These are phyloP conservation scores for Hymenopus coronatus DNA, from an alignment of 2,888 invertebrate genomes.

Conservation along the genomic window DNA sequence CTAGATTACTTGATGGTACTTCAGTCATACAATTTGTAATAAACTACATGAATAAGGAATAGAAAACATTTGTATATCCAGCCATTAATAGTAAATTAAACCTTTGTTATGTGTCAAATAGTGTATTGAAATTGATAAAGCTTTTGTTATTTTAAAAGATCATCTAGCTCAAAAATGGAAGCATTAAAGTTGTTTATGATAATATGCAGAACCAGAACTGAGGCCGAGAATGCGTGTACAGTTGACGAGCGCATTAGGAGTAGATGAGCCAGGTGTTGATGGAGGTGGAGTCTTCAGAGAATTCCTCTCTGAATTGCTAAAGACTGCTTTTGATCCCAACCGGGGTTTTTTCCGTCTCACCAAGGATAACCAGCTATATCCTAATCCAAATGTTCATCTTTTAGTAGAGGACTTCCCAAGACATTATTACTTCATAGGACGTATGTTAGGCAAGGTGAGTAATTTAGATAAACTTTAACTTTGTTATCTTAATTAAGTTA, in stretches of 20 bases:
- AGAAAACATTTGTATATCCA: too few species aligned
- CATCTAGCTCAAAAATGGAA: background rate
- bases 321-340: conserved; percentile 95
- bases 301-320: conserved; percentile 88
- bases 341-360: conserved; percentile 89
- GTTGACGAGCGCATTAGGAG: conserved; percentile 83
- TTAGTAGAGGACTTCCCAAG: conserved; percentile 81
- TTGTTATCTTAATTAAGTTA: background rate
- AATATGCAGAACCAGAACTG: conserved; percentile 73
- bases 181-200: background rate
- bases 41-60: too few species aligned
- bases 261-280: conserved; percentile 95
- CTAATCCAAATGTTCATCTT: conserved; percentile 88
- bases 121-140: background rate
- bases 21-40: too few species aligned
- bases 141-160: too few species aligned
- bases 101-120: too few species aligned
- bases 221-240: conserved; percentile 84
- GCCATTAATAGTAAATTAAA: background rate
- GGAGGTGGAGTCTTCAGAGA: conserved; percentile 97
- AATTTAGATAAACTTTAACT: background rate
- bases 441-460: conserved; percentile 86
- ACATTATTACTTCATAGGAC: conserved; percentile 93
- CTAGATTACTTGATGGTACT: too few species aligned
- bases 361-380: conserved; percentile 90